Evolutionary conservation across 2,888 invertebrate species (phyloP).

Genomic region (Nephrotoma guestfalica): DNA sequence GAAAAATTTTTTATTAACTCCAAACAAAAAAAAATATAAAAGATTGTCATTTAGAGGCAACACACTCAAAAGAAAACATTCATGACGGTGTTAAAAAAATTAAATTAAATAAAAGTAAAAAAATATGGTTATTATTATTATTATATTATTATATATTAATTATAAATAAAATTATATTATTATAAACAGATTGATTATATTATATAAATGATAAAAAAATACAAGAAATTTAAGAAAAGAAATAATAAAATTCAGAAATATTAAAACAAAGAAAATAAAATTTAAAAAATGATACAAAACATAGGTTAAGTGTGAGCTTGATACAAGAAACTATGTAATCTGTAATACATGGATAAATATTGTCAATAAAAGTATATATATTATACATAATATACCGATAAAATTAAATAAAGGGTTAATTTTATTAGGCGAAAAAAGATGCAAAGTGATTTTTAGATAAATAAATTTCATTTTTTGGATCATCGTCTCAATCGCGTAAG

Average conservation of each 20-base stretch:
- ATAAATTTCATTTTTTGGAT: no score
- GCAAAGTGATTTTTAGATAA: background rate
- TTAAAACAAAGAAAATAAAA: background rate
- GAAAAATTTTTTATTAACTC: background rate
- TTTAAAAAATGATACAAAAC: background rate
- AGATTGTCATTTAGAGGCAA: background rate
- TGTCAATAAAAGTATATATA: slow-evolving; percentile 5
- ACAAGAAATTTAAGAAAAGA: background rate
- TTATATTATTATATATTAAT: background rate
- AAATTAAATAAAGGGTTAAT: background rate
- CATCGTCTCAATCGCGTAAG: no score
- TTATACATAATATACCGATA: background rate
- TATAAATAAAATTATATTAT: slow-evolving; percentile 1
- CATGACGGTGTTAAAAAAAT: background rate
- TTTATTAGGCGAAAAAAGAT: background rate
- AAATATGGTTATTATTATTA: background rate
- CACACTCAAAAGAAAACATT: background rate
- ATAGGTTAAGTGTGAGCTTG: slow-evolving; percentile 7
- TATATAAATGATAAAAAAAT: background rate
- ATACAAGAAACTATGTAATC: slow-evolving; percentile 3
- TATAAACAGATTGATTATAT: background rate
- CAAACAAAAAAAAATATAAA: background rate
- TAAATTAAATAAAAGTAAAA: background rate
- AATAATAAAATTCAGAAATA: background rate
- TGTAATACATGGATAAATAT: slow-evolving; percentile 6